phyloP scores from a whole-genome alignment of 2,113 vertebrate genomes.

The Macaca mulatta region DNA sequence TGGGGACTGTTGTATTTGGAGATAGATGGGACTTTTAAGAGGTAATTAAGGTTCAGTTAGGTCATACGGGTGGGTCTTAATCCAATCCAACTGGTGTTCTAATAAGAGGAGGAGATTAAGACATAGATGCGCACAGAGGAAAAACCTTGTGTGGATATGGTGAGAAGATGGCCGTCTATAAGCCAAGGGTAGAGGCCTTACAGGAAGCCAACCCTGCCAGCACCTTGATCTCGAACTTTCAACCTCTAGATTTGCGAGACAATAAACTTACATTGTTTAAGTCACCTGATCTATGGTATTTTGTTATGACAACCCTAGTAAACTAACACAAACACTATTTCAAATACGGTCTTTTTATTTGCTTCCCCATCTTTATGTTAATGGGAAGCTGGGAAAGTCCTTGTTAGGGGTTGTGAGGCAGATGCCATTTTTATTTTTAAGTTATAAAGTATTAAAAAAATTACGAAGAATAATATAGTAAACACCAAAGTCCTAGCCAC shows the following conservation, averaged over 20 bases:
- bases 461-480: neutral
- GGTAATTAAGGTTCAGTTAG: neutral
- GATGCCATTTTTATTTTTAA: conserved; percentile 29
- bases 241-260: neutral
- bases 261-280: neutral
- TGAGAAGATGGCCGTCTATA: rapidly evolving
- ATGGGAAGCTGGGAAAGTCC: neutral
- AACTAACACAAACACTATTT: neutral
- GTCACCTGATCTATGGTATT: neutral
- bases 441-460: neutral
- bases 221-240: neutral
- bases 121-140: neutral
- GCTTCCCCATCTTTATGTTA: neutral
- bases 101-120: neutral
- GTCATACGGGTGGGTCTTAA: neutral
- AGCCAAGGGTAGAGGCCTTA: neutral
- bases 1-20: neutral
- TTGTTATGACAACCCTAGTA: neutral
- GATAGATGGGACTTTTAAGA: neutral
- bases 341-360: neutral
- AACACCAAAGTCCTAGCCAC: neutral
- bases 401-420: neutral
- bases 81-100: neutral
- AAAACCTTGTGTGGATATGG: neutral
- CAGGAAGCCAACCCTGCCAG: too few species aligned